Percentiles rank a stretch among this genome's conserved stretches.
phyloP scores from a whole-genome alignment of 2,113 vertebrate genomes.

The Zosterops lateralis region DNA sequence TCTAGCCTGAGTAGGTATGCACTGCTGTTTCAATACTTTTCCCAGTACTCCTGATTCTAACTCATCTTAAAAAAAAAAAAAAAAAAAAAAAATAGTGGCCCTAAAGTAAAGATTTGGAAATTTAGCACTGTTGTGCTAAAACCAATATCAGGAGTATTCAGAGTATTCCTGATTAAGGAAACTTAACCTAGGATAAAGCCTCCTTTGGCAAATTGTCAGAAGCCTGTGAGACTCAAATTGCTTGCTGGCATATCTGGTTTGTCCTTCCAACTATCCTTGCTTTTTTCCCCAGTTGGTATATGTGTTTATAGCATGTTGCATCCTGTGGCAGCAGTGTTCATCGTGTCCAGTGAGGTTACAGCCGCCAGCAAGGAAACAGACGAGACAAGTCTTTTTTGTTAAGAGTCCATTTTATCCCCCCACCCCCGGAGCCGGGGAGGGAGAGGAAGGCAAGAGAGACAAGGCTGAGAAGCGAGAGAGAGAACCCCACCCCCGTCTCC shows the following conservation, averaged over 20 bases:
- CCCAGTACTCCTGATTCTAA: neutral
- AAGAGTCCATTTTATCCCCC: too few species aligned
- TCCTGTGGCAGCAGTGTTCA: too few species aligned
- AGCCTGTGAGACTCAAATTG: neutral
- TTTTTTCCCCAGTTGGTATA: neutral
- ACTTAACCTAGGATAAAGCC: neutral
- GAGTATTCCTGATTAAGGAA: neutral
- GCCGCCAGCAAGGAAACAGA: too few species aligned
- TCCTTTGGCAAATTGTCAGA: neutral
- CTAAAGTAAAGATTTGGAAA: neutral
- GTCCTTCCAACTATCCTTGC: neutral
- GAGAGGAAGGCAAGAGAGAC: too few species aligned
- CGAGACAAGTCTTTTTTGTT: too few species aligned
- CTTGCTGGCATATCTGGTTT: neutral
- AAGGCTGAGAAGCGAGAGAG: too few species aligned
- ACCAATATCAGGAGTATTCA: neutral
- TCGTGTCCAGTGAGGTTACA: too few species aligned
- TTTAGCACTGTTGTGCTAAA: neutral
- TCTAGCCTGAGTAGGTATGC: neutral
- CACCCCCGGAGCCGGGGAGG: too few species aligned
- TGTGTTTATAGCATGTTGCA: neutral
- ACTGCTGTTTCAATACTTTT: neutral
- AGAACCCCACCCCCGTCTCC: too few species aligned
- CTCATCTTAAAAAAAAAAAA: neutral
- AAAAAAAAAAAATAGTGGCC: neutral